Base-by-base conservation (phyloP, 2,888 invertebrate species). In the Caenorhabditis wallacei region DNA sequence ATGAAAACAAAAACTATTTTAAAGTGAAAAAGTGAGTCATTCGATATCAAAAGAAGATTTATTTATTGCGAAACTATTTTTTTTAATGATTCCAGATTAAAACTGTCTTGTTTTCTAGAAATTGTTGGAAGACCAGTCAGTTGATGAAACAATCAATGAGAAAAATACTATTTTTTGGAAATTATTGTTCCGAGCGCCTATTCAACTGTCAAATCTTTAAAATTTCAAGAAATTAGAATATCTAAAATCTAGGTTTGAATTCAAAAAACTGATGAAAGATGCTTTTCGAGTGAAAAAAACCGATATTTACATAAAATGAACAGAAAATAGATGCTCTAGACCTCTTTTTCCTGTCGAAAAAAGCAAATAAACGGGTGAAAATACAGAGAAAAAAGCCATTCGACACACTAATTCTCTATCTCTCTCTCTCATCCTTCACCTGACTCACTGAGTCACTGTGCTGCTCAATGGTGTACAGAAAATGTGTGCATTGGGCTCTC, bases 291-390 rank as follows among this genome's bases (percentile, higher is more conserved):
- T 8, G 69, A 64, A 64, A 56, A 57, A 64, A 54, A 64, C 30
- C 46, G 66, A 68, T 76, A 68, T 76, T 76, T 66, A 59, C 75
- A 76, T 59, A 59, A 68, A 76, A 68, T 54, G 54, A 63, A 74
- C 59, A 56, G 46, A 53, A 64, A 64, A 66, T 66, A 35, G 53
- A 56, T 10, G 53, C 61, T 40, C 46, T 48, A 40, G 64, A 13
- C 24, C 37, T 37, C 22, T 5, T 43, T 26, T 61, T 30, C 66
- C 66, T 56, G 54, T 54, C 66, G 43, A 63, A 76, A 30, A 76
- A 76, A 68, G 75, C 75, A 76, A 76, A 76, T 54, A 76, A 51
- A 59, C 46, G 22, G 37, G 59, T 35, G 37, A 53, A 71, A 59
- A 71, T 61, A 71, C 61, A 71, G 59, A 56, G 71, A 74, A 56